Evolutionary conservation across 30 jellyfish, hydroid and myxozoan species (phyloP), one percentile per base, ranked within the genome.

Genomic region (Haliclystus octoradiatus): DNA sequence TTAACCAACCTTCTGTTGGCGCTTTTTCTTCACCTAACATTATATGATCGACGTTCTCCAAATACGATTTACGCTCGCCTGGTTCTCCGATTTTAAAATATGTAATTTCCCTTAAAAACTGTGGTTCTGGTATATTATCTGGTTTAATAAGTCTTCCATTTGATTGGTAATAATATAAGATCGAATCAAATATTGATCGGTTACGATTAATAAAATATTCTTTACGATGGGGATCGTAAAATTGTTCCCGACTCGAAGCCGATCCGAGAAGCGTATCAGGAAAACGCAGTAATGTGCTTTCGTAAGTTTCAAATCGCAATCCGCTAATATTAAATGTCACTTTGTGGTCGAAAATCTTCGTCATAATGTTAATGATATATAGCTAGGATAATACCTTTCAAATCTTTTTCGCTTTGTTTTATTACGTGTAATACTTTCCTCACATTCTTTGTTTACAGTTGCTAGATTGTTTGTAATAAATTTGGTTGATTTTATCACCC

Each of bases 241-340:
- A 84, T 14, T 31, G 51, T 2, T 52, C 72, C 4, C 95, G 63
- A 35, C 70, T 61, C 26, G 78, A 30, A 9, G 77, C 78, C 32
- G 83, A 62, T 5, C 95, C 95, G 50, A 84, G 92, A 15, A 84
- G 72, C 1, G 95, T 84, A 66, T 84, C 60, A 1, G 95, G 95
- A 60, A 50, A 76, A 5, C 95, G 92, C 9, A 74, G 90, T n/a
- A 84, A 70, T 31, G 95, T 84, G 31, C 88, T 71, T 57, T 76
- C 88, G 69, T 27, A 73, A 1, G 95, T 84, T 73, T 84, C 95
- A 63, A 76, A 84, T 3, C 81, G 77, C 28, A 72, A 33, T 7
- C 95, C 95, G 52, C 95, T 84, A 2, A 84, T 78, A 52, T 84
- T 84, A 70, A 84, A n/a, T n/a, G n/a, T n/a, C n/a, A n/a, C n/a